These are phyloP conservation scores for Artemia franciscana DNA, from an alignment of 1,140 invertebrate genomes.

Conservation along the genomic window DNA sequence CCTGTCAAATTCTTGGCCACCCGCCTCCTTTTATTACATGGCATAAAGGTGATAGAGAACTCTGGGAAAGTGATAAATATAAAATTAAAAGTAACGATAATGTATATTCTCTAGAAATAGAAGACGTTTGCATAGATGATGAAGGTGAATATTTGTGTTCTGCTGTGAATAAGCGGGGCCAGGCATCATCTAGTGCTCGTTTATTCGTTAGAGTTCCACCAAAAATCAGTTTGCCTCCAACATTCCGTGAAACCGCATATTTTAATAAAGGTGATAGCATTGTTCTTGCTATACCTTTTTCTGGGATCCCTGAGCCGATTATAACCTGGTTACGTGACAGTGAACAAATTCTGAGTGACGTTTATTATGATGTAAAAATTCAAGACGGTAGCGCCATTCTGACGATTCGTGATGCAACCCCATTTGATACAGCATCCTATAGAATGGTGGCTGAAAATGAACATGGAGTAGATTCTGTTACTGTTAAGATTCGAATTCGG, in stretches of 20 bases:
- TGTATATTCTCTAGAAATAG: constrained; percentile 59
- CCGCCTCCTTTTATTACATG: constrained; percentile 66
- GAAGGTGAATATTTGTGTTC: constrained; percentile 91
- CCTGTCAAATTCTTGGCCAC: constrained; percentile 59
- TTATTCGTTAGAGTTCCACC: constrained; percentile 89
- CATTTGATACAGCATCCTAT: constrained; percentile 81
- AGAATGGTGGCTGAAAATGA: constrained; percentile 85
- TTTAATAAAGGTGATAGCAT: constrained; percentile 96
- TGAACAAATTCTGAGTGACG: constrained; percentile 75
- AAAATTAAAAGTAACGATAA: constrained; percentile 67
- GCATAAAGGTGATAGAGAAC: constrained; percentile 71
- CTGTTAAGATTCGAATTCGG: constrained; percentile 87
- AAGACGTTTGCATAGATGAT: constrained; percentile 87
- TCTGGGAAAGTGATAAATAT: constrained; percentile 70
- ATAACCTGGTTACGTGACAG: constrained; percentile 82
- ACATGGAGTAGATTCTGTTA: constrained; percentile 74
- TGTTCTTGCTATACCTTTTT: constrained; percentile 92
- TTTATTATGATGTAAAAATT: constrained; percentile 61
- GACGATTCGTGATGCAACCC: constrained; percentile 77
- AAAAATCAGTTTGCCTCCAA: constrained; percentile 84
- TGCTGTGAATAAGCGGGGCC: constrained; percentile 76
- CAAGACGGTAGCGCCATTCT: constrained; percentile 73
- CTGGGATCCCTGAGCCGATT: constrained; percentile 81
- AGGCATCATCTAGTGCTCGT: constrained; percentile 74
- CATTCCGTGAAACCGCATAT: constrained; percentile 85